A percentile compares a stretch with the other conserved stretches of the same genome.
Evolutionary conservation across 2,113 vertebrate species (phyloP).

Genomic region (Polyodon spathula): DNA sequence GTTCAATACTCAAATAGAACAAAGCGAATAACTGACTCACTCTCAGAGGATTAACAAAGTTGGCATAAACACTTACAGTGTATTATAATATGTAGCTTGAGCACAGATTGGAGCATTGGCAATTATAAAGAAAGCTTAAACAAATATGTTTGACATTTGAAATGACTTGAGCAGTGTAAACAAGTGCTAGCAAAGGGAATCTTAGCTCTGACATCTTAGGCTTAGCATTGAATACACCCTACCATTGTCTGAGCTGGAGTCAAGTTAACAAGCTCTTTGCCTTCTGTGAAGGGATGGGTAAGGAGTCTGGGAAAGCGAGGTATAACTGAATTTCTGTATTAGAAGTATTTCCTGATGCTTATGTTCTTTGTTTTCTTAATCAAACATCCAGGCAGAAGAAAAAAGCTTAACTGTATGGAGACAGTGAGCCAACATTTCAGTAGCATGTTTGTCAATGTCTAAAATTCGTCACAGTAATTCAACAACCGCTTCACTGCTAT

Average conservation of each 20-base stretch:
- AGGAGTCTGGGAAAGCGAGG: too few relatives aligned
- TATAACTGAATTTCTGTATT: conserved; percentile 4
- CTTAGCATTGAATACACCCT: conserved; percentile 21
- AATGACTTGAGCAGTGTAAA: conserved; percentile 29
- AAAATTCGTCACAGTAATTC: conserved; percentile 5
- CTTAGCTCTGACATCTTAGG: conserved; percentile 11
- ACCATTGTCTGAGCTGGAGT: conserved; percentile 7
- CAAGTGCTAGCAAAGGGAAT: conserved; percentile 21
- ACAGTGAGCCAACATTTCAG: neutral
- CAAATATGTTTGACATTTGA: conserved; percentile 36
- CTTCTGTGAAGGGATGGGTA: conserved; percentile 1
- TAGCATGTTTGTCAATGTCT: neutral
- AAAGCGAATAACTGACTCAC: too few relatives aligned
- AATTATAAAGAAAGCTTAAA: conserved; percentile 28
- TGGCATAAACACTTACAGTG: too few relatives aligned
- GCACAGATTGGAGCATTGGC: conserved; percentile 9
- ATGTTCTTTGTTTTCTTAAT: conserved; percentile 19
- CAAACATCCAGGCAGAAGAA: conserved; percentile 16
- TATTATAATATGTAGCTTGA: too few relatives aligned
- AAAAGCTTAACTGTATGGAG: too few relatives aligned
- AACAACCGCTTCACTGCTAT: neutral
- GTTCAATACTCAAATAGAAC: too few relatives aligned
- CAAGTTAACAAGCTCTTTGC: neutral
- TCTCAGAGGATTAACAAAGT: too few relatives aligned
- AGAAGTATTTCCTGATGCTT: conserved; percentile 15